A percentile compares a stretch with the other conserved stretches of the same genome.
These are phyloP conservation scores for Vandiemenella viatica DNA, from an alignment of 2,888 invertebrate species.

Conservation along the genomic window DNA sequence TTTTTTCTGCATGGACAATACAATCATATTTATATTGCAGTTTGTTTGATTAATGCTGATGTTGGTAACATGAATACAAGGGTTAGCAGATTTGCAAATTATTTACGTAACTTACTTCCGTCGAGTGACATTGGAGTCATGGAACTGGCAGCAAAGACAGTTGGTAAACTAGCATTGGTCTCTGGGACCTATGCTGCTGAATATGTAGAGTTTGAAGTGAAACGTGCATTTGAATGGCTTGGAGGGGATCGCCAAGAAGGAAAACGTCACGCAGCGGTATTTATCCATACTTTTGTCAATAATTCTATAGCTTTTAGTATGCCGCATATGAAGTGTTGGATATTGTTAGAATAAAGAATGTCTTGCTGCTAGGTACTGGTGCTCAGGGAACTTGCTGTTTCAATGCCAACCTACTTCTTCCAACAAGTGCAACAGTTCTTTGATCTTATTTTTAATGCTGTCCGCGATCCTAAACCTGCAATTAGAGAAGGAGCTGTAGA, in stretches of 20 bases:
- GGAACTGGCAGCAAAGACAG: conserved; percentile 90
- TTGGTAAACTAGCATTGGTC: conserved; percentile 80
- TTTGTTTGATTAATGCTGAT: conserved; percentile 84
- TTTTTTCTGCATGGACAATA: too few relatives aligned
- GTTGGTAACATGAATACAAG: conserved; percentile 81
- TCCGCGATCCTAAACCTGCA: conserved; percentile 78
- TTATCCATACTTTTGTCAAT: conserved; percentile 17
- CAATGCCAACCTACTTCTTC: conserved; percentile 94
- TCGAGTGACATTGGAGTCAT: conserved; percentile 85
- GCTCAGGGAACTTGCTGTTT: conserved; percentile 81
- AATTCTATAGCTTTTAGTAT: background rate
- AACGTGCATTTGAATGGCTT: conserved; percentile 89
- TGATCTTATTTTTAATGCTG: conserved; percentile 80
- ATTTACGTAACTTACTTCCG: conserved; percentile 74
- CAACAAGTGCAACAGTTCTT: conserved; percentile 88
- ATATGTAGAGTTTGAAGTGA: conserved; percentile 96
- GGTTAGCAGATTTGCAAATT: conserved; percentile 84
- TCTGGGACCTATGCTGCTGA: conserved; percentile 90
- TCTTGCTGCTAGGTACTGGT: conserved; percentile 46
- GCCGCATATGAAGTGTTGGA: too few relatives aligned
- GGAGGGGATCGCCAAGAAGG: conserved; percentile 81
- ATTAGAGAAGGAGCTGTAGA: conserved; percentile 88
- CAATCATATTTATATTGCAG: conserved; percentile 45
- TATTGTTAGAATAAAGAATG: background rate
- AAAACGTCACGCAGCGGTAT: conserved; percentile 74